phyloP scores from a whole-genome alignment of 2,888 invertebrate species.

The Thereva nobilitata region DNA sequence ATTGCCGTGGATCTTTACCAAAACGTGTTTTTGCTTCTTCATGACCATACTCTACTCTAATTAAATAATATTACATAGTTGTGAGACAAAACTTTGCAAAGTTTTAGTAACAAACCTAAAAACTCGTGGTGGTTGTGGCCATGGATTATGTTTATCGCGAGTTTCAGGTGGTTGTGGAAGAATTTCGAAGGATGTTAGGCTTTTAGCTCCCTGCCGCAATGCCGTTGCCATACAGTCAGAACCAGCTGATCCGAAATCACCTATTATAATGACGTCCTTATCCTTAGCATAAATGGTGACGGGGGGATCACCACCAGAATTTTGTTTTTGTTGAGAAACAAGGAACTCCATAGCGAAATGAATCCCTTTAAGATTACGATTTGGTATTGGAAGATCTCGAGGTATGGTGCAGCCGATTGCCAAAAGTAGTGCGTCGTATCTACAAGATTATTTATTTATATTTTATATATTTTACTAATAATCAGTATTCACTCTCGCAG shows the following conservation, averaged over 20 bases:
- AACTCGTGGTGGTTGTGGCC: constrained; percentile 98
- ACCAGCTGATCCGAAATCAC: constrained; percentile 79
- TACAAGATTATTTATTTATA: constrained; percentile 46
- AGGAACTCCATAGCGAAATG: constrained; percentile 98
- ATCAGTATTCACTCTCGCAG: constrained; percentile 61
- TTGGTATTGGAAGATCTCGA: constrained; percentile 83
- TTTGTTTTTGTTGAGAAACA: constrained; percentile 95
- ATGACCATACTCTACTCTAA: constrained; percentile 93
- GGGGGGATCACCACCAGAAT: constrained; percentile 68
- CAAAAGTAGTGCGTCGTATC: constrained; percentile 84
- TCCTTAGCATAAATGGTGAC: constrained; percentile 80
- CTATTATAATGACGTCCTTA: constrained; percentile 92
- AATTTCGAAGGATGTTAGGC: constrained; percentile 95
- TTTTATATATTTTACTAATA: constrained; percentile 46
- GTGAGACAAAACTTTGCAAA: neutral
- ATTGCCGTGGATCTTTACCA: constrained; percentile 91
- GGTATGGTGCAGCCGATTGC: constrained; percentile 97
- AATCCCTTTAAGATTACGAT: constrained; percentile 88
- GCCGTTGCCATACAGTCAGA: constrained; percentile 99
- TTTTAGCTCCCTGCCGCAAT: constrained; percentile 84
- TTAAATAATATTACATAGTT: constrained; percentile 5
- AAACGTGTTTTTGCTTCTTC: constrained; percentile 90
- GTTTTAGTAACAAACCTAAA: constrained; percentile 67
- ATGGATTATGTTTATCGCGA: constrained; percentile 89
- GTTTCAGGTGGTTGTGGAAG: constrained; percentile 85